Conservation (phyloP, 2,888 invertebrate species). For the Megamerina dolium region DNA sequence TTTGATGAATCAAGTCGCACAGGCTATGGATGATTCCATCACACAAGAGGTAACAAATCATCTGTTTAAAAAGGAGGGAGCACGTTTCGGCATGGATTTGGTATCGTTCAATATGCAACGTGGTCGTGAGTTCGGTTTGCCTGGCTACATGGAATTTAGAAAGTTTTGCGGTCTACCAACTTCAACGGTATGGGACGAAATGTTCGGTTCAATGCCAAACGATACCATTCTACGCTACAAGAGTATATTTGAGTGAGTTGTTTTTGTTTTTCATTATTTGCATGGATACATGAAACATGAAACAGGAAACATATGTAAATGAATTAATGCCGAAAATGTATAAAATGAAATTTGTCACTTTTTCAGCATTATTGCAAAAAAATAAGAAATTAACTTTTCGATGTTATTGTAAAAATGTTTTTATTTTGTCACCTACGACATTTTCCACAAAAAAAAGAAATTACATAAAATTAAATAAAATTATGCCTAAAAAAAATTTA, state of each 20-base stretch:
- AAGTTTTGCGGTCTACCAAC: constrained; percentile 83
- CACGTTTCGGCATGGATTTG: constrained; percentile 78
- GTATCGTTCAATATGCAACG: constrained; percentile 91
- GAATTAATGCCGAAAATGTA: too few relatives aligned
- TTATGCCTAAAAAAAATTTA: too few relatives aligned
- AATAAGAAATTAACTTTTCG: too few relatives aligned
- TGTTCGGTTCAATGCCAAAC: constrained; percentile 83
- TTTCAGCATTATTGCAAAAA: too few relatives aligned
- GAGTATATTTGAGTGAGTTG: constrained; percentile 71
- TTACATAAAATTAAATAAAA: too few relatives aligned
- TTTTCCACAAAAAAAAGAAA: too few relatives aligned
- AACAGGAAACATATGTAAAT: too few relatives aligned
- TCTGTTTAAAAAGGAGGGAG: constrained; percentile 72
- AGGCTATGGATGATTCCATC: constrained; percentile 92
- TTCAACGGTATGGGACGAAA: constrained; percentile 68
- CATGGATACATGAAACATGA: too few relatives aligned
- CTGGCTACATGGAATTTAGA: constrained; percentile 88
- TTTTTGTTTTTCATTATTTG: background rate
- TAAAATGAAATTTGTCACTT: too few relatives aligned
- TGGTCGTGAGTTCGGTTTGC: constrained; percentile 84
- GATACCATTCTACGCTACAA: constrained; percentile 77
- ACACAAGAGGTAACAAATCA: constrained; percentile 88
- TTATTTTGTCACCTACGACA: too few relatives aligned
- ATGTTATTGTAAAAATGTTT: too few relatives aligned
- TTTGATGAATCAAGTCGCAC: constrained; percentile 87